A percentile compares a stretch with the other conserved stretches of the same genome.
These are phyloP conservation scores for Lutjanus campechanus DNA, from an alignment of 2,797 vertebrate species.

Conservation along the genomic window DNA sequence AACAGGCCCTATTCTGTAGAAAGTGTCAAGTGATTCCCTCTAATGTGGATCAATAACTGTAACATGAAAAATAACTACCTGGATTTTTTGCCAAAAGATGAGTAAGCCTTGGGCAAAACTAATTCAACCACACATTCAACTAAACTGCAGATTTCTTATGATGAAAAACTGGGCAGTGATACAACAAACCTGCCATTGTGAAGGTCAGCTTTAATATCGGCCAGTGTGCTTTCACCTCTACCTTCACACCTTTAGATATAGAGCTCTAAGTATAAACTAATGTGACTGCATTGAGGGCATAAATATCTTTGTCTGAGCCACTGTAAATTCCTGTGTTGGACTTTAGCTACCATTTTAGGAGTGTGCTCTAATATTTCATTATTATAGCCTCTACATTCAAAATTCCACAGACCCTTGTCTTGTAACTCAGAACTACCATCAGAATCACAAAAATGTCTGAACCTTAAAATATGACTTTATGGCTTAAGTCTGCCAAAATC, in stretches of 20 bases:
- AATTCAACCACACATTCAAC: constrained; percentile 19
- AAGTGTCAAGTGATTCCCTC: constrained; percentile 1
- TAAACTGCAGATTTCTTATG: constrained; percentile 33
- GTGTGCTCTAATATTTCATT: constrained; percentile 53
- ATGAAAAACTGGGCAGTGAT: constrained; percentile 35
- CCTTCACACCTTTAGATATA: constrained; percentile 43
- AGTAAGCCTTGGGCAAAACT: constrained; percentile 31
- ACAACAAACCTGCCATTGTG: constrained; percentile 37
- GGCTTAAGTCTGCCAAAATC: constrained; percentile 57
- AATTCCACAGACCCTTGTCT: constrained; percentile 41
- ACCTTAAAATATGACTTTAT: constrained; percentile 53
- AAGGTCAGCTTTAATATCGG: constrained; percentile 51
- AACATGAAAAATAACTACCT: constrained; percentile 17
- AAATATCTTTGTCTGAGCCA: constrained; percentile 46
- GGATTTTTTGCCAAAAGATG: constrained; percentile 15
- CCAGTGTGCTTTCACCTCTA: constrained; percentile 34
- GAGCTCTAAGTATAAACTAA: constrained; percentile 44
- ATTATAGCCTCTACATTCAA: constrained; percentile 50
- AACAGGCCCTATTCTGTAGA: neutral
- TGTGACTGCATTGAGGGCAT: constrained; percentile 37
- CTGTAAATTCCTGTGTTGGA: constrained; percentile 51
- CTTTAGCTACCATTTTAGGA: constrained; percentile 54
- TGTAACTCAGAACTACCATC: constrained; percentile 52
- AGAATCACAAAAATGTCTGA: constrained; percentile 58
- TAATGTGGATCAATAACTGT: constrained; percentile 17